Conservation (phyloP, 30 jellyfish, hydroid and myxozoan genomes). For the Turritopsis rubra region DNA sequence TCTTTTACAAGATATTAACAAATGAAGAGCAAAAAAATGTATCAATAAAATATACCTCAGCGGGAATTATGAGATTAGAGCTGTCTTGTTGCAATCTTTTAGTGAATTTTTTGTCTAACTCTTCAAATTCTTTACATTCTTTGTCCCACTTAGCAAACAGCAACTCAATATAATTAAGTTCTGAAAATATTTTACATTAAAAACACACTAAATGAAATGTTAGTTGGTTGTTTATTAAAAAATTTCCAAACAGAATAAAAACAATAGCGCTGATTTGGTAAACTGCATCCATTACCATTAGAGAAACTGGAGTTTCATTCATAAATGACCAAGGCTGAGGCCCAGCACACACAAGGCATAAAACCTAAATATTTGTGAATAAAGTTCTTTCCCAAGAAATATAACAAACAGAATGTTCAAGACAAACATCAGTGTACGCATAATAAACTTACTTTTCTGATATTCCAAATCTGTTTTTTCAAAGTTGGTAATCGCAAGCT, state of each 20-base stretch:
- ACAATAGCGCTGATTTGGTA: too few species aligned
- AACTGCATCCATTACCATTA: too few species aligned
- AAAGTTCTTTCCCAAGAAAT: too few species aligned
- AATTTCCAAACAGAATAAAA: too few species aligned
- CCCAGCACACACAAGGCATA: too few species aligned
- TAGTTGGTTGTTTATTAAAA: too few species aligned
- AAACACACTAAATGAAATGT: too few species aligned
- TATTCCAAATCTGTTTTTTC: not conserved
- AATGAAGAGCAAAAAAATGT: not conserved
- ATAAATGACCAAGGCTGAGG: too few species aligned
- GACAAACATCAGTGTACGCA: not conserved
- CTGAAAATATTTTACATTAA: too few species aligned
- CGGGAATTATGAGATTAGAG: not conserved
- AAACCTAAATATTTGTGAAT: too few species aligned
- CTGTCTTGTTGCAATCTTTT: not conserved
- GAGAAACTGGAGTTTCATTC: too few species aligned
- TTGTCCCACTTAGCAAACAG: not conserved
- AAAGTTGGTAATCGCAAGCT: not conserved
- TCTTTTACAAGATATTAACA: too few species aligned
- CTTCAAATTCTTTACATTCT: constrained; percentile 2
- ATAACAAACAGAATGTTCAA: not conserved
- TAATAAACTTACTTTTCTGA: not conserved
- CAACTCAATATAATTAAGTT: not conserved
- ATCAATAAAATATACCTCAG: not conserved
- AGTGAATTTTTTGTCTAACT: not conserved